Conservation (phyloP, 2,888 invertebrate genomes). For the Drosophila mulleri region DNA sequence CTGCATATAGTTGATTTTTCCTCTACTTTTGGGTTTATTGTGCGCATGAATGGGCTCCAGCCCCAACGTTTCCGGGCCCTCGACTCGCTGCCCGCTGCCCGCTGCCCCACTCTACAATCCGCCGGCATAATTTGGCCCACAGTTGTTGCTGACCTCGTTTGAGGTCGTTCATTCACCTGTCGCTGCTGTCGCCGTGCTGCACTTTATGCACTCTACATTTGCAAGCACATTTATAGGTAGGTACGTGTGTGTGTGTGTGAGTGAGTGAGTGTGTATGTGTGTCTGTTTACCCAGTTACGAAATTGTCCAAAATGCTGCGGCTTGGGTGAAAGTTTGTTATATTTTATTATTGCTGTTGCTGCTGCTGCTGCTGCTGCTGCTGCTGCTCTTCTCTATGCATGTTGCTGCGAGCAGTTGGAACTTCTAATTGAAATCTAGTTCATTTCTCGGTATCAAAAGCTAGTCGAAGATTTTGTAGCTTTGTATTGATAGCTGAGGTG, state of each 20-base stretch:
- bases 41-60: slow-evolving; percentile 72
- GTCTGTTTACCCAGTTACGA: slow-evolving; percentile 79
- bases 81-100: neutral
- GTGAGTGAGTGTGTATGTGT: slow-evolving; percentile 26
- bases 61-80: slow-evolving; percentile 17
- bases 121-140: slow-evolving; percentile 61
- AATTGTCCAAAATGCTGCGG: slow-evolving; percentile 80
- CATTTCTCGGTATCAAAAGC: neutral
- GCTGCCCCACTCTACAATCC: slow-evolving; percentile 31
- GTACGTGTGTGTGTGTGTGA: slow-evolving; percentile 15
- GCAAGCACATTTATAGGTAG: slow-evolving; percentile 48
- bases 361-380: slow-evolving; percentile 7
- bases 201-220: slow-evolving; percentile 78
- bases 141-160: slow-evolving; percentile 80
- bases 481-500: neutral
- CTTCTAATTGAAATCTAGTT: neutral
- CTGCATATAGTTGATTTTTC: slow-evolving; percentile 57
- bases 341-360: slow-evolving; percentile 31
- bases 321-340: slow-evolving; percentile 74
- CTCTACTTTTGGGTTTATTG: slow-evolving; percentile 64
- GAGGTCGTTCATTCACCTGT: slow-evolving; percentile 82
- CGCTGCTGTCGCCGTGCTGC: slow-evolving; percentile 59
- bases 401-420: slow-evolving; percentile 5
- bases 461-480: neutral
- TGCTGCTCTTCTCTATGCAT: slow-evolving; percentile 22